These are phyloP conservation scores for Zaprionus ornatus DNA, from an alignment of 1,140 invertebrate genomes.

Conservation along the genomic window DNA sequence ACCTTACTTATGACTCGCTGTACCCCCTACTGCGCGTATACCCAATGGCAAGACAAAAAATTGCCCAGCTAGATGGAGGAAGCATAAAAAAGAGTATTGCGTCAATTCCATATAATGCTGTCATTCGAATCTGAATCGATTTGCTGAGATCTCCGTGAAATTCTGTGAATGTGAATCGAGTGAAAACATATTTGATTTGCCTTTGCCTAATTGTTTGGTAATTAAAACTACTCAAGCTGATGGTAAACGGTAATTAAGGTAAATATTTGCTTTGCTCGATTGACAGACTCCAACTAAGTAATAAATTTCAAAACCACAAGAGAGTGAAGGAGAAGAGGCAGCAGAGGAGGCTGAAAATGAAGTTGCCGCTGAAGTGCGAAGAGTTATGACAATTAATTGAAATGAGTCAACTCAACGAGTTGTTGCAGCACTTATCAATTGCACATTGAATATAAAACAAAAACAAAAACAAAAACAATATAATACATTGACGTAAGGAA, in stretches of 20 bases:
- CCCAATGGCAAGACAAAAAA: slow-evolving; percentile 57
- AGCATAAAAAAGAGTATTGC: not conserved
- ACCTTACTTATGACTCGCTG: slow-evolving; percentile 74
- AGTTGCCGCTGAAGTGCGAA: slow-evolving; percentile 1
- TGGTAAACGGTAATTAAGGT: slow-evolving; percentile 13
- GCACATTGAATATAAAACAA: not conserved
- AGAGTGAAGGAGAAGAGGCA: not conserved
- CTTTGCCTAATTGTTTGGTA: slow-evolving; percentile 19
- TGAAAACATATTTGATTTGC: not conserved
- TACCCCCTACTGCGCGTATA: slow-evolving; percentile 53
- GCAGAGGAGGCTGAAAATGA: not conserved
- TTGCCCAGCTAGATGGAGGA: not conserved
- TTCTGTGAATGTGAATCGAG: not conserved
- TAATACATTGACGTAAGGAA: not conserved
- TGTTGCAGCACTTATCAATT: not conserved
- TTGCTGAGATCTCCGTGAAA: not conserved
- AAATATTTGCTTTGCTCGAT: slow-evolving; percentile 3
- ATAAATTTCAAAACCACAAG: slow-evolving; percentile 1
- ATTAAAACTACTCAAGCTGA: slow-evolving; percentile 3
- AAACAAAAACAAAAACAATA: not conserved
- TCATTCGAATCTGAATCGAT: not conserved
- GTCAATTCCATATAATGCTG: not conserved
- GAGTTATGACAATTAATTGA: slow-evolving; percentile 7
- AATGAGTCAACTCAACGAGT: not conserved
- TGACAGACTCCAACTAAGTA: not conserved